Evolutionary conservation across 2,888 invertebrate genomes (phyloP).

Genomic region (Xanthia icteritia): DNA sequence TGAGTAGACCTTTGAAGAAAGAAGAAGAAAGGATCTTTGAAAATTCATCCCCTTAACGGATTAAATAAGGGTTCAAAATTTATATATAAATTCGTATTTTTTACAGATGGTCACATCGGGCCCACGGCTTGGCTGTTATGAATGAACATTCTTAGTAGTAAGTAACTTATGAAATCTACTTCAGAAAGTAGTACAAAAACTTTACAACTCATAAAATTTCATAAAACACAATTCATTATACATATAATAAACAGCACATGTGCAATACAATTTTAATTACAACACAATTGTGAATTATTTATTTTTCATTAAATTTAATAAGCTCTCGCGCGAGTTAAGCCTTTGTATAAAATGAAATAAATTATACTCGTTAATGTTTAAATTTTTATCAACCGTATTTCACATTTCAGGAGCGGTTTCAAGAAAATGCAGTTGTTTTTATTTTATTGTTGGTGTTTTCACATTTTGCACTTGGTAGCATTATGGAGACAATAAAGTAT

Average conservation of each 20-base stretch:
- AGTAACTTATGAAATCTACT: too few species aligned
- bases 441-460: background rate
- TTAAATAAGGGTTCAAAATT: too few species aligned
- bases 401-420: background rate
- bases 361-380: conserved; percentile 17
- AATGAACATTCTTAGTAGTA: too few species aligned
- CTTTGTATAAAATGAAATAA: conserved; percentile 24
- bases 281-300: conserved; percentile 23
- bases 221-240: background rate
- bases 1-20: too few species aligned
- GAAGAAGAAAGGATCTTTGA: too few species aligned
- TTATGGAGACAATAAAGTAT: background rate
- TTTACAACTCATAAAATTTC: conserved; percentile 1
- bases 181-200: background rate
- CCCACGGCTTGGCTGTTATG: background rate
- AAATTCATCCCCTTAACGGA: too few species aligned
- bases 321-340: conserved; percentile 1
- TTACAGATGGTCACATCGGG: too few species aligned
- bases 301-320: conserved; percentile 28
- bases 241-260: background rate
- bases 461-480: too few species aligned
- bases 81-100: too few species aligned
- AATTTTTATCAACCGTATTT: conserved; percentile 8
- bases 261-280: conserved; percentile 14
- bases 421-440: background rate